phyloP scores from a whole-genome alignment of 2,888 invertebrate species.

The Drosophila peninsularis region DNA sequence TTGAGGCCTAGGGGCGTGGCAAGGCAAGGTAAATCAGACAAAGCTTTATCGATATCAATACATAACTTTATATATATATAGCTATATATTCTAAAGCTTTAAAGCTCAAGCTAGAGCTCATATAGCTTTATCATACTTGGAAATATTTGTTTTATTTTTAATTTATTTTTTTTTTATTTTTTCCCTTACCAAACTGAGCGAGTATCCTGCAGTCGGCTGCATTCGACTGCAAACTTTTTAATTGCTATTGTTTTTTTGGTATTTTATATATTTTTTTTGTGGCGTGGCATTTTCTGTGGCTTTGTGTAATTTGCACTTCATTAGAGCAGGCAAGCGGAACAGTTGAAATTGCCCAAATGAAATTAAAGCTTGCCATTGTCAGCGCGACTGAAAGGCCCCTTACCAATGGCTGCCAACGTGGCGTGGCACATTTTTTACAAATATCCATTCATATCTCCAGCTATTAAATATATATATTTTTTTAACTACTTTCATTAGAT shows the following conservation, averaged over 20 bases:
- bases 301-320: constrained; percentile 74
- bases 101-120: too few species aligned
- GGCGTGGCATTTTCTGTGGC: constrained; percentile 45
- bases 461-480: not conserved
- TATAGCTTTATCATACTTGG: too few species aligned
- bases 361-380: constrained; percentile 32
- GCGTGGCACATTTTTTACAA: not conserved
- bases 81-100: not conserved
- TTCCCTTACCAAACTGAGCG: too few species aligned
- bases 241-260: constrained; percentile 9
- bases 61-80: not conserved
- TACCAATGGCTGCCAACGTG: not conserved
- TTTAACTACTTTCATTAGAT: not conserved
- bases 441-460: too few species aligned
- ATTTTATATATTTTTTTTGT: constrained; percentile 11
- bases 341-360: constrained; percentile 30
- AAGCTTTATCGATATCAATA: too few species aligned
- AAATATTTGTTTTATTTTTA: too few species aligned
- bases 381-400: not conserved
- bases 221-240: constrained; percentile 1
- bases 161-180: too few species aligned
- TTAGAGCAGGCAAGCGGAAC: constrained; percentile 39
- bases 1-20: not conserved
- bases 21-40: not conserved
- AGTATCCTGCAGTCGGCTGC: not conserved